Percentiles rank a stretch among this genome's conserved stretches.
These are phyloP conservation scores for Tinamus major DNA, from an alignment of 2,797 vertebrate genomes.

Conservation along the genomic window DNA sequence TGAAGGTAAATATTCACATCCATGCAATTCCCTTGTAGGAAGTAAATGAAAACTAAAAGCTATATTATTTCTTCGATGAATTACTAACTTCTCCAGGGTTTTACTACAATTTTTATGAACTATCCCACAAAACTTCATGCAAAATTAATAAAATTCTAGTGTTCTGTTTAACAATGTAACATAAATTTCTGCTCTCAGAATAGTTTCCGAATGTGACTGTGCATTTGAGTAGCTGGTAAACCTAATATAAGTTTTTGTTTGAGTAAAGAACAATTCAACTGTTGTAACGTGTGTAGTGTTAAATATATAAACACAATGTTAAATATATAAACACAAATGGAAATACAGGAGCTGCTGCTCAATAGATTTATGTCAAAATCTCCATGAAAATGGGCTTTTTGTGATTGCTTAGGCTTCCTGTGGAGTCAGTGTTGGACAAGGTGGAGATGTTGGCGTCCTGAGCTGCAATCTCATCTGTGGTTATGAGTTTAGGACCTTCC, in stretches of 20 bases:
- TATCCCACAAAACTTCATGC: not conserved
- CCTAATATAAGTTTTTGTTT: not conserved
- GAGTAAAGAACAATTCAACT: not conserved
- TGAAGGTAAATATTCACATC: not conserved
- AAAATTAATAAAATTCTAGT: not conserved
- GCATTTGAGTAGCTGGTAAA: not conserved
- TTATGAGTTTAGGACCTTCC: not conserved
- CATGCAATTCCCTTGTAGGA: not conserved
- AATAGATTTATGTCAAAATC: not conserved
- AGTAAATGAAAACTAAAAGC: not conserved
- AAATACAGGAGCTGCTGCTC: not conserved
- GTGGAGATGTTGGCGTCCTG: no score
- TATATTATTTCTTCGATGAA: not conserved
- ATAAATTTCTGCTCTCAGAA: not conserved
- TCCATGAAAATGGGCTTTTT: not conserved
- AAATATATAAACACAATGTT: not conserved
- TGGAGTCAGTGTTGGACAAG: not conserved
- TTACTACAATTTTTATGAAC: not conserved
- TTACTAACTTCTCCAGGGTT: not conserved
- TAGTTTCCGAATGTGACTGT: not conserved
- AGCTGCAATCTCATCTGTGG: rapidly evolving
- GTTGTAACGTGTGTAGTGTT: not conserved
- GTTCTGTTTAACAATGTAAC: not conserved
- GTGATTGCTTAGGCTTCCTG: not conserved
- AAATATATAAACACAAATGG: not conserved